Conservation (phyloP, 64 coral and sea anemone genomes). For the Actinia equina region DNA sequence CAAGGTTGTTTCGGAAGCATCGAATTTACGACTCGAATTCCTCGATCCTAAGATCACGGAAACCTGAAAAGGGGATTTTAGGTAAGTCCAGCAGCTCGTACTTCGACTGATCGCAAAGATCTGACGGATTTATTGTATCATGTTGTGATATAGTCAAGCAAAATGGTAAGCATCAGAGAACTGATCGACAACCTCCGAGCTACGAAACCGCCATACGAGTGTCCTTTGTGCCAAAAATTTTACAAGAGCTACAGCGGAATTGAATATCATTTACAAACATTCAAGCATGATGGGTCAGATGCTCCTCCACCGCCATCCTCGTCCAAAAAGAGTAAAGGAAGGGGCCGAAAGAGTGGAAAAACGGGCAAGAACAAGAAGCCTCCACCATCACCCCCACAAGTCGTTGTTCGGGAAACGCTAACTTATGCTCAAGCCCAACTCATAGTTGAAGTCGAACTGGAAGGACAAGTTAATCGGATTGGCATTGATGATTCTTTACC, state of each 20-base stretch:
- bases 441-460: conserved; percentile 98
- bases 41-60: conserved; percentile 9
- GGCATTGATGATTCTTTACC: conserved; percentile 81
- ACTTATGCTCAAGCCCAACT: conserved; percentile 98
- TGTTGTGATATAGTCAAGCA: conserved; percentile 61
- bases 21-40: not conserved
- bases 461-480: conserved; percentile 80
- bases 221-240: conserved; percentile 98
- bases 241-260: conserved; percentile 99
- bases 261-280: conserved; percentile 99
- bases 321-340: conserved; percentile 85
- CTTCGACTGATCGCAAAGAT: conserved; percentile 19
- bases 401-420: conserved; percentile 88
- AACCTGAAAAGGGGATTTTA: conserved; percentile 18
- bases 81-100: not conserved
- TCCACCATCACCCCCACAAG: conserved; percentile 77
- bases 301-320: conserved; percentile 55
- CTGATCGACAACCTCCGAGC: conserved; percentile 90
- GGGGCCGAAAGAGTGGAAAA: conserved; percentile 67
- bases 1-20: conserved; percentile 9
- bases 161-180: conserved; percentile 88
- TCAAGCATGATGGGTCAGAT: conserved; percentile 95
- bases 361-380: conserved; percentile 79
- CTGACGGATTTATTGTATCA: conserved; percentile 18
- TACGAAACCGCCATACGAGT: conserved; percentile 92